phyloP scores from a whole-genome alignment of 2,113 vertebrate genomes.

The Rafetus swinhoei region DNA sequence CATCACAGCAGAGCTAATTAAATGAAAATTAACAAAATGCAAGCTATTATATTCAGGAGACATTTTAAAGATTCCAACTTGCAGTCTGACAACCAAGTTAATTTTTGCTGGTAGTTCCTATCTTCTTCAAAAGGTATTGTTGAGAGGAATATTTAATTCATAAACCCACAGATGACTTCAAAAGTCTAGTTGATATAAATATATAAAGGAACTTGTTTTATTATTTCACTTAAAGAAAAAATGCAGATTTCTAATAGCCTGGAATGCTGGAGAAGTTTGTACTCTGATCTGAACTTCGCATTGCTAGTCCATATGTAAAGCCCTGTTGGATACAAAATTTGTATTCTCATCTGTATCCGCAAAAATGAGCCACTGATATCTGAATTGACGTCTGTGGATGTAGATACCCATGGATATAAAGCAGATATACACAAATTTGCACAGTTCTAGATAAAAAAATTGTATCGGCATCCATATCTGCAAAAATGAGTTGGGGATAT shows the following conservation, averaged over 20 bases:
- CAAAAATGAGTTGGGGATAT: no score
- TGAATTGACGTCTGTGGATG: no score
- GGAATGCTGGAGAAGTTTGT: not conserved
- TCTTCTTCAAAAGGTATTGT: constrained; percentile 27
- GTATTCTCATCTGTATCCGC: no score
- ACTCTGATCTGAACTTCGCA: not conserved
- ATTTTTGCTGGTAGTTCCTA: constrained; percentile 5
- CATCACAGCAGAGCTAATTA: not conserved
- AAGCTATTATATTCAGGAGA: not conserved
- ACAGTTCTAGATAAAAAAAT: no score
- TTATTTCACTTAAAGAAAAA: not conserved
- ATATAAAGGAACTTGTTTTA: not conserved
- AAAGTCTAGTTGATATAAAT: not conserved
- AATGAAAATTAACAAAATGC: constrained; percentile 1
- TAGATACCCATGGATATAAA: no score
- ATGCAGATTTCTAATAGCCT: not conserved
- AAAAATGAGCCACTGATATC: no score
- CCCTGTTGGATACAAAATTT: no score
- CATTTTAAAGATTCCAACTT: not conserved
- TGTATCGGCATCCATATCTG: no score
- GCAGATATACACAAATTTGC: no score
- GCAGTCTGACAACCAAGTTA: not conserved
- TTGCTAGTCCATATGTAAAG: not conserved
- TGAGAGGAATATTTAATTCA: constrained; percentile 22
- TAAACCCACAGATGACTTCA: not conserved